Percentiles rank a stretch among this genome's conserved stretches.
These are phyloP conservation scores for Apostichopus leukothele DNA, from an alignment of 53 echinoderm and acorn worm species.

Conservation along the genomic window DNA sequence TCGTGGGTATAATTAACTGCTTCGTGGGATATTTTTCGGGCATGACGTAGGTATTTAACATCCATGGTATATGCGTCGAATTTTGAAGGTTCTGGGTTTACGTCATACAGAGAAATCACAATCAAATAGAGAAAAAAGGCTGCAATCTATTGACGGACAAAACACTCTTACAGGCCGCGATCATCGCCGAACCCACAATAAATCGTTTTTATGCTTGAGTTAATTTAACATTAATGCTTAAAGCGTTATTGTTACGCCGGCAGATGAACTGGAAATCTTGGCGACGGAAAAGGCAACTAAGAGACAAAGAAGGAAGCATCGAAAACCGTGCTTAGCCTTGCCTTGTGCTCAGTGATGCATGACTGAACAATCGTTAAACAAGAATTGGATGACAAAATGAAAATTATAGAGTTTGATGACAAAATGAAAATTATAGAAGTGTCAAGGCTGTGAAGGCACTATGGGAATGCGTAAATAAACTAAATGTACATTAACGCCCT, in stretches of 20 bases:
- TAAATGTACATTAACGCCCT: not conserved
- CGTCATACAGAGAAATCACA: not conserved
- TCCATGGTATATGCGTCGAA: not conserved
- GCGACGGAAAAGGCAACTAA: not conserved
- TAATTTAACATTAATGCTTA: not conserved
- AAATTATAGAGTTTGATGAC: not conserved
- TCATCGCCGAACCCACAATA: not conserved
- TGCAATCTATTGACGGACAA: no score
- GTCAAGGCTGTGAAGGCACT: slow-evolving; percentile 11
- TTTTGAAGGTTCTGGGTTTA: not conserved
- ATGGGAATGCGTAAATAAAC: not conserved
- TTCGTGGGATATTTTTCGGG: not conserved
- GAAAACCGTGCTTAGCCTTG: not conserved
- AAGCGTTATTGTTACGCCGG: not conserved
- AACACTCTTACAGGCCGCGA: no score
- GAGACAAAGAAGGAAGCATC: not conserved
- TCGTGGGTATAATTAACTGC: not conserved
- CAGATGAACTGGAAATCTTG: not conserved
- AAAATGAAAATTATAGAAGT: slow-evolving; percentile 13
- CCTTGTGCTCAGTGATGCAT: not conserved
- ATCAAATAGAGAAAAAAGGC: no score
- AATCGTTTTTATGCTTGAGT: not conserved
- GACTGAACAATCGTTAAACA: not conserved
- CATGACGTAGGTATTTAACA: not conserved
- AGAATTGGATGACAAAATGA: not conserved